A percentile compares a stretch with the other conserved stretches of the same genome.
Evolutionary conservation across 2,888 invertebrate genomes (phyloP).

Genomic region (Thymelicus acteon): DNA sequence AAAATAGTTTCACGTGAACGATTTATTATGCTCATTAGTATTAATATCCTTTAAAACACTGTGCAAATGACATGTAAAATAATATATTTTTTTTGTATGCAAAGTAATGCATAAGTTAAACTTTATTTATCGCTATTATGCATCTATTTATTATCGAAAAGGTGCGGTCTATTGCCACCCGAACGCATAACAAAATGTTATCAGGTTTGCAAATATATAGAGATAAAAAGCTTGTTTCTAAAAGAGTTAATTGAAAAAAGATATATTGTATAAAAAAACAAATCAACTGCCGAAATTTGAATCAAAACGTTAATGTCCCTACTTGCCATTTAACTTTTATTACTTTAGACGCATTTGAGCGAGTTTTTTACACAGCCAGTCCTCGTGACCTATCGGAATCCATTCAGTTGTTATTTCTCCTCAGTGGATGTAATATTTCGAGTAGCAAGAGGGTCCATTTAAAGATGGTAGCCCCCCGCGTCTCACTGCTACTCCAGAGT

Average conservation of each 20-base stretch:
- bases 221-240: neutral
- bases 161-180: neutral
- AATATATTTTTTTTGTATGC: too few relatives aligned
- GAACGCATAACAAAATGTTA: neutral
- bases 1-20: neutral
- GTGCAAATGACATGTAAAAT: too few relatives aligned
- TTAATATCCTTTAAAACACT: too few relatives aligned
- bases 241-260: neutral
- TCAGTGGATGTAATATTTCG: constrained; percentile 21
- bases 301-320: constrained; percentile 24
- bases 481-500: constrained; percentile 29
- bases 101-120: too few relatives aligned
- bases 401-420: constrained; percentile 37
- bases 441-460: constrained; percentile 46
- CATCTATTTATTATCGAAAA: too few relatives aligned
- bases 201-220: neutral
- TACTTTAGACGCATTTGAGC: constrained; percentile 30
- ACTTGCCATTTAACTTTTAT: constrained; percentile 29
- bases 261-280: neutral
- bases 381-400: constrained; percentile 24
- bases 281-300: constrained; percentile 28
- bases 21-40: too few relatives aligned
- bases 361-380: constrained; percentile 28
- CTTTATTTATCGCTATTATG: too few relatives aligned
- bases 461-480: constrained; percentile 48